Base-by-base conservation (phyloP, 2,888 invertebrate genomes). In the Tinea pellionella region DNA sequence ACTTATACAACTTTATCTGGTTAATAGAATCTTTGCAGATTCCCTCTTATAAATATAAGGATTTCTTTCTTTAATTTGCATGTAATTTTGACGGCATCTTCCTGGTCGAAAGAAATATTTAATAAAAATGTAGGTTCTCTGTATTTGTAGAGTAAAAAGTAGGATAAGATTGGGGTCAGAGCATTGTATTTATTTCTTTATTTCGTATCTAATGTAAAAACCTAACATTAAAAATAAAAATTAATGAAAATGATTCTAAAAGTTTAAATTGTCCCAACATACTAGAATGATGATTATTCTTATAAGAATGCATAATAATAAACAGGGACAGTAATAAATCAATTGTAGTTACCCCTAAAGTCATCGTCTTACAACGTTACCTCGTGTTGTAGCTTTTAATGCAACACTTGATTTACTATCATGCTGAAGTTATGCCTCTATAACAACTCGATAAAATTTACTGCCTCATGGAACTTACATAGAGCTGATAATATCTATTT, bases 361-460 rank as follows among this genome's bases (percentile, higher is more conserved):
- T 41, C 41, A 30, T 47, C 58, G 42, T 11, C 47, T 18, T 58
- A 53, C 57, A 53, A 16, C 59, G 62, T 62, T 61, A 56, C 61
- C 61, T 62, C 61, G 61, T 61, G 62, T 61, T 63, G 62, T 63
- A 60, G 60, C 60, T 63, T 65, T 63, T 62, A 65, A 65, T 63
- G 63, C 63, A 61, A 62, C 63, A 61, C 62, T 68, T 70, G 66
- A 70, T 70, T 69, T 69, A 68, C 56, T 65, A 68, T 67, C 67
- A 62, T 64, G 63, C 62, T 67, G 65, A 68, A 67, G 66, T 69
- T 69, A 67, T 66, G 65, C 65, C 65, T 68, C 65, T 68, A 70
- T 68, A 71, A 70, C 68, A 70, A 69, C 67, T 66, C 67, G 65
- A 72, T 72, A 69, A 70, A 72, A 69, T 69, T 71, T 66, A 67